Evolutionary conservation across 2,888 invertebrate genomes (phyloP).

Genomic region (Baccha elongata): DNA sequence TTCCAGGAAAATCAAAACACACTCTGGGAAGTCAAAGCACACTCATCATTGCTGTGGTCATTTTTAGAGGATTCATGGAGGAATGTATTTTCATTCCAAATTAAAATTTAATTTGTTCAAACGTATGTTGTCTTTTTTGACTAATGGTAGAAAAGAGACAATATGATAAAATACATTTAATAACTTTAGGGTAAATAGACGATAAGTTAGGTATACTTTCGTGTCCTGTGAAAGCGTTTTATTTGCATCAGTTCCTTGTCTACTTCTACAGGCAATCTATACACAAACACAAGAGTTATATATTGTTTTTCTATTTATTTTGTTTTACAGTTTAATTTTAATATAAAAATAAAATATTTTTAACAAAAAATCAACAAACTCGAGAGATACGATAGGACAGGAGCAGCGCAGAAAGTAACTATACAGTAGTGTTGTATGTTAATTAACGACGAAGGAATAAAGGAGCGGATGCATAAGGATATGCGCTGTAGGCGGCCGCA

Average conservation of each 20-base stretch:
- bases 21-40: no score
- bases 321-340: neutral
- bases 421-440: conserved; percentile 20
- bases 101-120: no score
- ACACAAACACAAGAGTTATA: neutral
- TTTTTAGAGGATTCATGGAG: no score
- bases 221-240: conserved; percentile 6
- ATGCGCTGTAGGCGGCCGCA: conserved; percentile 76
- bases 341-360: neutral
- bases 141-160: no score
- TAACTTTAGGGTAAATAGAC: no score
- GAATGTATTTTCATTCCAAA: no score
- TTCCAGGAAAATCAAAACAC: conserved; percentile 7
- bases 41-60: no score
- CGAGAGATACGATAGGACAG: neutral
- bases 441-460: conserved; percentile 57
- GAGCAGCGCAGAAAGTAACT: conserved; percentile 5
- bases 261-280: conserved; percentile 24
- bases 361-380: neutral
- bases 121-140: no score
- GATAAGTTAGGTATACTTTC: no score
- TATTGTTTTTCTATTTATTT: neutral
- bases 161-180: no score
- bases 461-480: conserved; percentile 69
- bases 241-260: conserved; percentile 36